Percentiles rank a stretch among this genome's conserved stretches.
Conservation (phyloP, 2,888 invertebrate species). For the Oxyscelio sp. region DNA sequence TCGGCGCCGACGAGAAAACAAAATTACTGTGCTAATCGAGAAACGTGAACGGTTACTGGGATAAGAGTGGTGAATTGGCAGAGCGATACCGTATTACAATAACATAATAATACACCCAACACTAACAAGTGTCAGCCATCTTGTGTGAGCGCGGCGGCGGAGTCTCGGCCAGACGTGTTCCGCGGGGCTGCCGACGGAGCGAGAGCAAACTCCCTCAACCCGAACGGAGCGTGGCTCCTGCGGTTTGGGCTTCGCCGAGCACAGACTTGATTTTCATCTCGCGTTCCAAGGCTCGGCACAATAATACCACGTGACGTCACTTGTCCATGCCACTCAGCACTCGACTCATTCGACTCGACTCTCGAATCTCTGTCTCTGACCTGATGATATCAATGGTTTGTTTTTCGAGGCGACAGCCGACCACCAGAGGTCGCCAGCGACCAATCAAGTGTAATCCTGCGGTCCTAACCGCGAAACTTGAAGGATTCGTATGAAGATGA, state of each 20-base stretch:
- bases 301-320: slow-evolving; percentile 43
- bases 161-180: slow-evolving; percentile 6
- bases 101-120: too few relatives aligned
- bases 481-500: too few relatives aligned
- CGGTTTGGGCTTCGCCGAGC: neutral
- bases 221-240: neutral
- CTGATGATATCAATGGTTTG: too few relatives aligned
- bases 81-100: too few relatives aligned
- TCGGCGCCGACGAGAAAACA: neutral
- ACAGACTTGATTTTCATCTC: slow-evolving; percentile 38
- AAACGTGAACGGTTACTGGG: too few relatives aligned
- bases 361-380: too few relatives aligned
- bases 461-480: too few relatives aligned
- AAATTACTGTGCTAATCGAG: too few relatives aligned
- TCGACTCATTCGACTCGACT: neutral
- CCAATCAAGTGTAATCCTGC: too few relatives aligned
- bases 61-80: too few relatives aligned
- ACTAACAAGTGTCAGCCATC: slow-evolving; percentile 89
- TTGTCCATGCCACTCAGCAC: slow-evolving; percentile 9
- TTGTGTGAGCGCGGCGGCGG: slow-evolving; percentile 79
- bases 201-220: neutral
- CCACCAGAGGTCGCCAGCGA: too few relatives aligned
- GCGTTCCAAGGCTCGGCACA: neutral
- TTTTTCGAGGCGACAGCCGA: too few relatives aligned
- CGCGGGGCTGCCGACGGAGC: neutral